Percentiles rank a stretch among this genome's conserved stretches.
Conservation (phyloP, 2,888 invertebrate species). For the Sinhomidia bicolor region DNA sequence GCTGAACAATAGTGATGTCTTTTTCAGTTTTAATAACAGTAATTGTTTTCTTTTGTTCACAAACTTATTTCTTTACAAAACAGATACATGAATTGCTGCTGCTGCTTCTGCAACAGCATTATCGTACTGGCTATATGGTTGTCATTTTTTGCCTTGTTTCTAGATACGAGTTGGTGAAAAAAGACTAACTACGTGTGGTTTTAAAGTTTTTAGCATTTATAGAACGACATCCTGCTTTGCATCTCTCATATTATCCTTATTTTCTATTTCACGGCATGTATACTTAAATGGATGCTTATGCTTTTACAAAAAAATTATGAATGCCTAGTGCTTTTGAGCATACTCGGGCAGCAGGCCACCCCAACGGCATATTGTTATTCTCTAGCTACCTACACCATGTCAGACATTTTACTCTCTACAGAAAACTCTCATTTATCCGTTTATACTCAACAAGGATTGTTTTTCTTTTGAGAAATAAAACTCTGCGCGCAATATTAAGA, state of each 20-base stretch:
- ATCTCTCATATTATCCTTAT: neutral
- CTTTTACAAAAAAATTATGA: neutral
- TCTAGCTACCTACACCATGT: too few relatives aligned
- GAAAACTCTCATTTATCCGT: conserved; percentile 12
- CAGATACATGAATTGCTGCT: too few relatives aligned
- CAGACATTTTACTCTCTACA: neutral
- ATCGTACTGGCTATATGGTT: neutral
- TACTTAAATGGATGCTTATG: neutral
- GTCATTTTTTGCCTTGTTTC: too few relatives aligned
- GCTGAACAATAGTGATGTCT: conserved; percentile 12
- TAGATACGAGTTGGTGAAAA: too few relatives aligned
- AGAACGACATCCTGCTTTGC: neutral
- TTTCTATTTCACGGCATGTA: neutral
- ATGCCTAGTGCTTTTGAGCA: neutral
- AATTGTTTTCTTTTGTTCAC: conserved; percentile 40
- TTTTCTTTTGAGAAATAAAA: conserved; percentile 25
- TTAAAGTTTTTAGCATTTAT: neutral
- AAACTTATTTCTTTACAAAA: too few relatives aligned
- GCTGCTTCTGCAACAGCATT: neutral
- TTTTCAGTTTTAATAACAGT: conserved; percentile 20
- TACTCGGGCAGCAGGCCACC: neutral
- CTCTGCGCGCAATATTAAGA: neutral
- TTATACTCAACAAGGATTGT: neutral
- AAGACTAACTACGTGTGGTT: too few relatives aligned
- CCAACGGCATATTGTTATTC: neutral